Percentiles rank a stretch among this genome's conserved stretches.
phyloP scores from a whole-genome alignment of 2,888 invertebrate species.

The Actias luna region DNA sequence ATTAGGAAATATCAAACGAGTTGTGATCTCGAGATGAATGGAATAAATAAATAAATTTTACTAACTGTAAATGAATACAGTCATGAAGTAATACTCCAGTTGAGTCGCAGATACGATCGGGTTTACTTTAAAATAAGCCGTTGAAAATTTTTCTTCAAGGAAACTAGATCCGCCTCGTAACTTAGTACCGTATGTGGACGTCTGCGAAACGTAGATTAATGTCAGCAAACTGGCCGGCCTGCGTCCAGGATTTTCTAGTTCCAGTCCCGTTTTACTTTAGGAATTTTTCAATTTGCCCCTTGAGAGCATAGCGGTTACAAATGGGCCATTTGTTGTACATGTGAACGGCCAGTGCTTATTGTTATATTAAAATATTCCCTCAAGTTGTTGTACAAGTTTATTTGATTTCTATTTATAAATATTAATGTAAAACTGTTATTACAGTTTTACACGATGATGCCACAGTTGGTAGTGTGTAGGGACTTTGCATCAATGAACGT shows the following conservation, averaged over 20 bases:
- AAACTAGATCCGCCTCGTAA: constrained; percentile 5
- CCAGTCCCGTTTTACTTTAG: constrained; percentile 41
- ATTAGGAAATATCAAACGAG: too few species aligned
- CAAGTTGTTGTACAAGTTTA: neutral
- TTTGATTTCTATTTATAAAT: neutral
- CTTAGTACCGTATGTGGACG: constrained; percentile 33
- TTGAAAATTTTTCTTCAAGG: neutral
- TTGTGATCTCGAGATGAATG: too few species aligned
- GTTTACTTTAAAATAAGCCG: neutral
- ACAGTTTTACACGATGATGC: too few species aligned
- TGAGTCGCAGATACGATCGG: neutral
- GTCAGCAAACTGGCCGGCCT: constrained; percentile 32
- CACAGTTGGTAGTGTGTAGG: too few species aligned
- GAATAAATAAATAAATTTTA: neutral
- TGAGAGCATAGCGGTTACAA: constrained; percentile 51
- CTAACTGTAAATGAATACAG: neutral
- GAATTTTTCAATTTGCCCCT: constrained; percentile 65
- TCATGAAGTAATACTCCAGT: neutral
- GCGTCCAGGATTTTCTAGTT: constrained; percentile 46
- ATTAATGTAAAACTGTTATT: neutral
- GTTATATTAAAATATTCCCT: constrained; percentile 22
- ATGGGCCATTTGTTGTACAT: constrained; percentile 45
- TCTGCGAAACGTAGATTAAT: constrained; percentile 45
- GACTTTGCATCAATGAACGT: too few species aligned
- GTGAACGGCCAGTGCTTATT: constrained; percentile 24